Evolutionary conservation across 53 echinoderm and acorn worm species (phyloP), one percentile per base, ranked within the genome.

Genomic region (Apostichopus leukothele): DNA sequence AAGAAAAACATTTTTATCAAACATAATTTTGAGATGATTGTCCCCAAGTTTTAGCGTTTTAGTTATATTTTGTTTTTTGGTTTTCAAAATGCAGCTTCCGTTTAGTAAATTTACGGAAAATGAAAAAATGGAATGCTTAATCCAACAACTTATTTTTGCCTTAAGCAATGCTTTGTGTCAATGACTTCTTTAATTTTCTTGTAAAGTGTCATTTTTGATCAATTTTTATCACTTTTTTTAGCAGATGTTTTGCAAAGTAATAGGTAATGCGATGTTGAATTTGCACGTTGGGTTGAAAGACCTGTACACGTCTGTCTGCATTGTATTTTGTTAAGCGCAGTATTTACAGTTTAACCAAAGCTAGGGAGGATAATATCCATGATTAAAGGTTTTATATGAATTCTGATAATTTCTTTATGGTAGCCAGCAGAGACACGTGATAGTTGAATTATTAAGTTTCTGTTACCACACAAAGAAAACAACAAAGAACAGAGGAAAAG

Each of bases 171-270:
- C 18, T 71, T 71, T 71, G 71, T 21, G 21, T 25, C 59, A 5
- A 1, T 81, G 60, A 59, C 59, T 18, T 55, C 54, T 51, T 5
- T 59, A 81, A 81, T 81, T 81, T 81, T 59, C 11, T 52, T 81
- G 81, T 25, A 81, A 81, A 59, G 55, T 81, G 60, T 81, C 81
- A 81, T 14, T 81, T 81, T 8, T 54, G 81, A 23, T 59, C 59
- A 81, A 55, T 81, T 81, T 81, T 59, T 52, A 81, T 81, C 59
- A 81, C 7, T 51, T 81, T 54, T 53, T 51, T 54, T 59, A 59
- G 18, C 59, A 52, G 60, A 81, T 19, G 59, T 55, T 57, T 39
- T 21, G 12, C 59, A 57, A 25, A 59, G 20, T 57, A 81, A 81
- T 21, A 81, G 54, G 55, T 81, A 59, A 59, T 81, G 55, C 53